Evolutionary conservation across 2,113 vertebrate species (phyloP).

Genomic region (Tupaia chinensis): DNA sequence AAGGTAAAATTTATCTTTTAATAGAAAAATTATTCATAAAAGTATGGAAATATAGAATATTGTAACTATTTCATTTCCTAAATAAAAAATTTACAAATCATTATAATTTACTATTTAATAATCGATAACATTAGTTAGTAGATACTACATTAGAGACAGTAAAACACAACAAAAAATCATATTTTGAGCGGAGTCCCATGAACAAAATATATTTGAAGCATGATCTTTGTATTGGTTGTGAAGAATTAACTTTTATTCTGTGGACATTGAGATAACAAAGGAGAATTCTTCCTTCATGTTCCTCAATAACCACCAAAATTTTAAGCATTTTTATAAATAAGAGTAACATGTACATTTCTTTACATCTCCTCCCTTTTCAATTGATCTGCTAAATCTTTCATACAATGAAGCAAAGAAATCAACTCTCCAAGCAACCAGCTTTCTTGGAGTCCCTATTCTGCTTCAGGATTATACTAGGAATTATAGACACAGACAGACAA

Average conservation of each 20-base stretch:
- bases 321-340: neutral
- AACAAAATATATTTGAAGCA: neutral
- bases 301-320: neutral
- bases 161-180: neutral
- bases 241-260: neutral
- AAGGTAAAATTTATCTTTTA: neutral
- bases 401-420: neutral
- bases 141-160: neutral
- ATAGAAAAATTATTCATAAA: neutral
- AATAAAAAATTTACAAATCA: neutral
- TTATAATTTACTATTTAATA: neutral
- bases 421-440: neutral
- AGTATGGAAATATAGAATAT: neutral
- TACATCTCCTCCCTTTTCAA: neutral
- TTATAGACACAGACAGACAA: neutral
- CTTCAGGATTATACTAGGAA: neutral
- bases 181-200: neutral
- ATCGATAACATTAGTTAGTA: neutral
- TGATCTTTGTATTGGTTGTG: neutral
- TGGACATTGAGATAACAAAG: neutral
- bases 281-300: neutral
- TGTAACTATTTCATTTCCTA: neutral
- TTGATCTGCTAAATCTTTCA: neutral
- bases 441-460: neutral
- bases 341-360: neutral